phyloP scores from a whole-genome alignment of 1,140 invertebrate species.

The Drosophila simulans region DNA sequence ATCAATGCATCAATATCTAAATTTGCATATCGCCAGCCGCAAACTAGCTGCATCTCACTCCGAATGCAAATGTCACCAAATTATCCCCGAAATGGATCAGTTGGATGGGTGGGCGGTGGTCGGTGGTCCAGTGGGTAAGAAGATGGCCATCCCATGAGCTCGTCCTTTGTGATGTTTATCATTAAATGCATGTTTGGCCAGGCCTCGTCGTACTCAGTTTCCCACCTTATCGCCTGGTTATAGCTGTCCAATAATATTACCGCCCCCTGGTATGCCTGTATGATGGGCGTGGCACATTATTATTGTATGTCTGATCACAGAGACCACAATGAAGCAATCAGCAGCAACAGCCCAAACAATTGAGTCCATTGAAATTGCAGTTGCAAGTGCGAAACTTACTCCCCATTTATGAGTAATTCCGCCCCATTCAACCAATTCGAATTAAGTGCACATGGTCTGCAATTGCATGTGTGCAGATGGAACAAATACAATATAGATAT shows the following conservation, averaged over 20 bases:
- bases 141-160: conserved; percentile 4
- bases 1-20: conserved; percentile 76
- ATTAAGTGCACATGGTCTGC: background rate
- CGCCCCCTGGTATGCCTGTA: conserved; percentile 16
- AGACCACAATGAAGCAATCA: conserved; percentile 71
- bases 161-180: conserved; percentile 65
- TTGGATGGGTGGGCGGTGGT: background rate
- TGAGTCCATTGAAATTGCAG: conserved; percentile 34
- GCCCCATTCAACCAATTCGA: background rate
- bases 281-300: conserved; percentile 45
- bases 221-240: conserved; percentile 44
- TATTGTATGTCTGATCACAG: conserved; percentile 50
- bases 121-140: background rate
- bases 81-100: conserved; percentile 32
- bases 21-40: conserved; percentile 65
- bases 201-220: conserved; percentile 2
- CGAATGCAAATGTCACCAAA: conserved; percentile 59
- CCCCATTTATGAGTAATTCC: conserved; percentile 63
- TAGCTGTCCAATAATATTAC: conserved; percentile 68
- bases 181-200: conserved; percentile 62
- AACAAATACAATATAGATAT: conserved; percentile 39
- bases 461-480: conserved; percentile 15
- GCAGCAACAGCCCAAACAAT: conserved; percentile 61
- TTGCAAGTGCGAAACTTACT: conserved; percentile 59
- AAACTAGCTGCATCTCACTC: conserved; percentile 57